Percentiles rank a stretch among this genome's conserved stretches.
Evolutionary conservation across 2,888 invertebrate genomes (phyloP).

Genomic region (Phasia obesa): DNA sequence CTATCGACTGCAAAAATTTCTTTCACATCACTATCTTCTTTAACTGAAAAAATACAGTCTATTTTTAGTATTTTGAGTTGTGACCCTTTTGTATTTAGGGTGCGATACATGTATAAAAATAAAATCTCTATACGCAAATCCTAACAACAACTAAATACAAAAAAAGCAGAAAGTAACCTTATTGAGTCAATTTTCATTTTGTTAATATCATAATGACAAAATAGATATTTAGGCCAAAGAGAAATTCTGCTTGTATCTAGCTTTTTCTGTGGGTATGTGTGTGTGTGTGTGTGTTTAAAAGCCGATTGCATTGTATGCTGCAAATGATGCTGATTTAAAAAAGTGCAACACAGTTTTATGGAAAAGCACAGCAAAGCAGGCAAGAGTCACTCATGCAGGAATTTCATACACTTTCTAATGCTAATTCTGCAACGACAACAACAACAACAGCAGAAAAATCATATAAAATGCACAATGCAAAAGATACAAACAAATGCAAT

Average conservation of each 20-base stretch:
- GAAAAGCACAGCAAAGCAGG: slow-evolving; percentile 55
- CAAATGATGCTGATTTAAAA: slow-evolving; percentile 51
- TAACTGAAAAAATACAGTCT: no score
- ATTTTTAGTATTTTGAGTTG: no score
- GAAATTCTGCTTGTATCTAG: slow-evolving; percentile 52
- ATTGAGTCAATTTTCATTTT: slow-evolving; percentile 64
- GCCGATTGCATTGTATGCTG: slow-evolving; percentile 36
- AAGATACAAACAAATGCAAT: slow-evolving; percentile 13
- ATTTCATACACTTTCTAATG: slow-evolving; percentile 70
- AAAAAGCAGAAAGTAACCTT: slow-evolving; percentile 64
- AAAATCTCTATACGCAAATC: no score
- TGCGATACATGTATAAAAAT: no score
- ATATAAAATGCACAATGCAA: slow-evolving; percentile 32
- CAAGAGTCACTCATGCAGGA: slow-evolving; percentile 65
- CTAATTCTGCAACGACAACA: slow-evolving; percentile 60
- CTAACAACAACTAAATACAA: background rate
- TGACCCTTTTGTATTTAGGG: no score
- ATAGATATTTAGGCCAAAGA: slow-evolving; percentile 66
- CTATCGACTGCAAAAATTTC: no score
- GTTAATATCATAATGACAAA: slow-evolving; percentile 68
- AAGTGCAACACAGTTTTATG: slow-evolving; percentile 54
- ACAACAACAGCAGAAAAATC: background rate
- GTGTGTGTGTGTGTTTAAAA: slow-evolving; percentile 5
- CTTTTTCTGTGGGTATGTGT: background rate
- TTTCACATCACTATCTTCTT: no score